Evolutionary conservation across 2,797 vertebrate species (phyloP), one percentile per base, ranked within the genome.

Genomic region (Notolepis coatsorum): DNA sequence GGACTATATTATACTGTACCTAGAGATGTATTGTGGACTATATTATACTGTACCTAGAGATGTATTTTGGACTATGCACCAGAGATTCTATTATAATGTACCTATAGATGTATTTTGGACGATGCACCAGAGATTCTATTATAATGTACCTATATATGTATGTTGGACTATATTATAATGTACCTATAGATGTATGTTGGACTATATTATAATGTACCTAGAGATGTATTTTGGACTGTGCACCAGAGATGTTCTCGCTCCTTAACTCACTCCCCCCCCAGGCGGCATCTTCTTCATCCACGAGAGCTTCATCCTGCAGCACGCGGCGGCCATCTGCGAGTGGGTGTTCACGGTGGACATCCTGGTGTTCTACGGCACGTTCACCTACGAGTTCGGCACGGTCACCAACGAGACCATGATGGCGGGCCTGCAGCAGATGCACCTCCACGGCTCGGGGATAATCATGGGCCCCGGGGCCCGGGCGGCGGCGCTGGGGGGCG

Each of bases 261-360:
- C 91, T 89, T 90, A 80, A 91, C 82, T 13, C 57, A 0, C 31
- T 31, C 6, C 49, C 20, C 52, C 33, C 73, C 67, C 76, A 93
- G 96, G 96, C 0, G 96, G 95, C 0, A 92, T 97, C 64, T 99
- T 99, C 85, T 99, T 99, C 78, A 91, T 97, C 78, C 96, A 98
- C 0, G 95, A 98, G 88, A 98, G 94, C 75, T 96, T 96, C 0
- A 73, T 95, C 60, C 92, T 98, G 42, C 97, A 99, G 89, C 97
- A 99, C 0, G 91, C 96, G 0, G 96, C 97, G 0, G 97, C 97
- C 77, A 93, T 99, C 71, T 98, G 96, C 0, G 97, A 99, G 83
- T 99, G 97, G 97, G 93, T 97, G 69, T 99, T 97, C 77, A 97
- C 98, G 9, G 96, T 99, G 1, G 95, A 96, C 79, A 95, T 99